Percentiles rank a stretch among this genome's conserved stretches.
Evolutionary conservation across 2,888 invertebrate genomes (phyloP).

Genomic region (Steinernema carpocapsae): DNA sequence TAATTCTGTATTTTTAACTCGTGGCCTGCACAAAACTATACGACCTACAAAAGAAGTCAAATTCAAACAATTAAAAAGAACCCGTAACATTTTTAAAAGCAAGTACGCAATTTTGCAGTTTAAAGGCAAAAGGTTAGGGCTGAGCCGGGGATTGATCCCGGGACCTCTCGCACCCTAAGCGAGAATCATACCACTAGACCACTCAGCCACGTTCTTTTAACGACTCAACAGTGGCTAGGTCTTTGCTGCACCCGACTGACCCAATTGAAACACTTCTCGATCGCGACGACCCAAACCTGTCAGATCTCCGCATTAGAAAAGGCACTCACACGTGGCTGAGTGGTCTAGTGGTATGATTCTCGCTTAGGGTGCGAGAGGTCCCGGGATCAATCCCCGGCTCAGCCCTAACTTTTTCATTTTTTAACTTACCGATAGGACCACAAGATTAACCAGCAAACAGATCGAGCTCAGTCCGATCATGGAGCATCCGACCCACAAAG

Average conservation of each 20-base stretch:
- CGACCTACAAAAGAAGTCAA: too few relatives aligned
- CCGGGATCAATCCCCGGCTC: conserved; percentile 56
- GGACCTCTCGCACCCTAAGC: conserved; percentile 68
- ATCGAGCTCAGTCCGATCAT: background rate
- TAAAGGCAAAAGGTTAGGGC: conserved; percentile 43
- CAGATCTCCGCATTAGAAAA: too few relatives aligned
- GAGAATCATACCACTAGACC: conserved; percentile 68
- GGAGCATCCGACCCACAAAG: background rate
- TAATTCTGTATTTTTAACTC: too few relatives aligned
- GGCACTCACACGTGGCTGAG: conserved; percentile 57
- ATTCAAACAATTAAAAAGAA: too few relatives aligned
- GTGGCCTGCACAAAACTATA: too few relatives aligned
- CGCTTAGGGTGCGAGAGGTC: conserved; percentile 68
- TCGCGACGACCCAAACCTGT: too few relatives aligned
- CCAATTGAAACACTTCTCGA: too few relatives aligned
- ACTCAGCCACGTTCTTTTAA: conserved; percentile 52
- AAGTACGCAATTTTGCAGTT: too few relatives aligned
- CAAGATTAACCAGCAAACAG: background rate
- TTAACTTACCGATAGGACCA: conserved; percentile 1
- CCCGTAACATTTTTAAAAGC: too few relatives aligned
- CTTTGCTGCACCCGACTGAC: too few relatives aligned
- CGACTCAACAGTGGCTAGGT: too few relatives aligned
- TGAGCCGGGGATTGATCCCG: conserved; percentile 55
- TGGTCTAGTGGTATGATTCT: conserved; percentile 68
- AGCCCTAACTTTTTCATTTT: conserved; percentile 43